phyloP scores from a whole-genome alignment of 2,888 invertebrate species.

The Pterostichus madidus region DNA sequence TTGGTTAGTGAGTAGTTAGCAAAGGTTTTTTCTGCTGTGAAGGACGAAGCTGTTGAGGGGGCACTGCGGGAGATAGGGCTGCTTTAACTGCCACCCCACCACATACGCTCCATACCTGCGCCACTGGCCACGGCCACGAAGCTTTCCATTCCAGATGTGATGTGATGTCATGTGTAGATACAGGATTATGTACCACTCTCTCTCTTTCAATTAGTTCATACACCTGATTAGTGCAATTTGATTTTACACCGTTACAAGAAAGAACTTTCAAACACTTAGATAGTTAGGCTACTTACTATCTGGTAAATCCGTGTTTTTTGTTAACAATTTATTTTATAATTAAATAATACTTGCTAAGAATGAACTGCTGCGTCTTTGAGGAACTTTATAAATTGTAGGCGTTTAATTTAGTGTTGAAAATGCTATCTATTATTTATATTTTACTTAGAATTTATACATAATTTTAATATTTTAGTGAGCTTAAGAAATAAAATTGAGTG shows the following conservation, averaged over 20 bases:
- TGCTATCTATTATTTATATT: too few species aligned
- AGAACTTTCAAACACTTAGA: not conserved
- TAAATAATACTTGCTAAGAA: too few species aligned
- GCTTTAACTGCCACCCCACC: constrained; percentile 79
- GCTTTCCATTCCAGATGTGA: constrained; percentile 67
- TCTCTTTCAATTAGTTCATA: constrained; percentile 26
- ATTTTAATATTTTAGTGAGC: not conserved
- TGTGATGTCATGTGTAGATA: constrained; percentile 48
- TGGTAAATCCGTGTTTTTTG: too few species aligned
- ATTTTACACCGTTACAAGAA: constrained; percentile 3
- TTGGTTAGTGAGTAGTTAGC: constrained; percentile 60
- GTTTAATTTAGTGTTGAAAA: too few species aligned
- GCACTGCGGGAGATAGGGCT: constrained; percentile 96
- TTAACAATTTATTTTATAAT: too few species aligned
- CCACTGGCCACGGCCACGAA: constrained; percentile 68
- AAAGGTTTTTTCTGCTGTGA: constrained; percentile 72
- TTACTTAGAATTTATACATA: not conserved
- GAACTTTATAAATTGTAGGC: too few species aligned
- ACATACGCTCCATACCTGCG: constrained; percentile 49
- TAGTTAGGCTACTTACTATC: too few species aligned
- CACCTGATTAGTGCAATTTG: constrained; percentile 15
- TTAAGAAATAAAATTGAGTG: too few species aligned
- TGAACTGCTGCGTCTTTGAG: too few species aligned
- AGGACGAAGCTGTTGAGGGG: constrained; percentile 97
- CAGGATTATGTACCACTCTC: constrained; percentile 50